Conservation (phyloP, 2,797 vertebrate species). For the Garrulus glandarius region DNA sequence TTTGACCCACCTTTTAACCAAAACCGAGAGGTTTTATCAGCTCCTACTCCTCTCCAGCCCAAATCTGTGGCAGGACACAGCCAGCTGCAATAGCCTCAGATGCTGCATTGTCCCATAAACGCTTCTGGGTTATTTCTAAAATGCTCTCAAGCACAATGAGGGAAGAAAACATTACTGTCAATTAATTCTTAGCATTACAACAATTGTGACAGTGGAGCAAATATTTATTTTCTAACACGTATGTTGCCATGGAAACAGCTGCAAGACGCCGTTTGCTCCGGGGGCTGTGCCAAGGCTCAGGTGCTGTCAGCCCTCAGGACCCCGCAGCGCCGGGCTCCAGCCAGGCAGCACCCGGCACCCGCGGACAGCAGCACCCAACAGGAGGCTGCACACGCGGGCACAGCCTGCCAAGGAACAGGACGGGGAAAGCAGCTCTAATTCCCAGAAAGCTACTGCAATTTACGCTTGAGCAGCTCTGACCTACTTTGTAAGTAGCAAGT, state of each 20-base stretch:
- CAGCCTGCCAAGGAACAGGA: too few species aligned
- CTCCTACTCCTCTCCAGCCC: neutral
- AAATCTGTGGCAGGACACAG: neutral
- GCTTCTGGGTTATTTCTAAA: neutral
- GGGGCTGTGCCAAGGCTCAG: neutral
- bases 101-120: neutral
- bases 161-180: neutral
- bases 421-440: neutral
- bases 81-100: neutral
- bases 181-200: neutral
- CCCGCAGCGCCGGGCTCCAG: fast-evolving
- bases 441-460: neutral
- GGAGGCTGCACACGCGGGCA: fast-evolving
- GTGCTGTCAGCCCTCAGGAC: neutral
- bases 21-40: neutral
- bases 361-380: neutral
- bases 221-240: neutral
- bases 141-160: neutral
- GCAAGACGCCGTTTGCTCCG: fast-evolving
- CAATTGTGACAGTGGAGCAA: neutral
- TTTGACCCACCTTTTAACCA: neutral
- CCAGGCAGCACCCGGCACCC: fast-evolving
- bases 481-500: neutral
- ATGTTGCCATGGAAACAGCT: neutral
- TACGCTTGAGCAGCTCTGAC: neutral